Percentiles rank a stretch among this genome's conserved stretches.
phyloP scores from a whole-genome alignment of 1,140 invertebrate genomes.

The Ceratina calcarata region DNA sequence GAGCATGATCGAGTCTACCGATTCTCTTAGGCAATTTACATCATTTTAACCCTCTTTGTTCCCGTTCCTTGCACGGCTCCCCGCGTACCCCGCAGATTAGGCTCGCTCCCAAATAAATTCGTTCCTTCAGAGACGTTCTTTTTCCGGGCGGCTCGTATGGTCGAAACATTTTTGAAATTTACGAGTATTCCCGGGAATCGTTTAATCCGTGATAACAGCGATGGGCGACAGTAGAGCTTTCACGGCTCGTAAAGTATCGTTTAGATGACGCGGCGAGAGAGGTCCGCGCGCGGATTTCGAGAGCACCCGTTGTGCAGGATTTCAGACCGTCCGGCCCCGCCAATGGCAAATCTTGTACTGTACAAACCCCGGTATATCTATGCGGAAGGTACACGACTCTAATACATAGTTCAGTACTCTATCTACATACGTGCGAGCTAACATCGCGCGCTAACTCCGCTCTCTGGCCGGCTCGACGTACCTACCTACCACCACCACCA shows the following conservation, averaged over 20 bases:
- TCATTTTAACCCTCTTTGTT: background rate
- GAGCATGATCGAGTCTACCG: constrained; percentile 18
- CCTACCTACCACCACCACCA: constrained; percentile 20
- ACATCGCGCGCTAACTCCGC: constrained; percentile 71
- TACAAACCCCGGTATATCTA: constrained; percentile 72
- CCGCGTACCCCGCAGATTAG: too few species aligned
- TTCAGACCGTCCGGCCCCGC: constrained; percentile 54
- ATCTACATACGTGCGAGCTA: constrained; percentile 74
- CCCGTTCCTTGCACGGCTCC: background rate
- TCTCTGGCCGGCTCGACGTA: constrained; percentile 25
- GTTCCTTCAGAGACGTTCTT: too few species aligned
- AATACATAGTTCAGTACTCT: constrained; percentile 77
- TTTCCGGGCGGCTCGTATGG: background rate
- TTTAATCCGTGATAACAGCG: constrained; percentile 21
- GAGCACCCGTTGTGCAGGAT: constrained; percentile 65
- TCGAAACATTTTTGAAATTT: constrained; percentile 34
- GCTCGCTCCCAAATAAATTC: constrained; percentile 3
- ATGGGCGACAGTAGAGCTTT: constrained; percentile 19
- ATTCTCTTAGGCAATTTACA: constrained; percentile 26
- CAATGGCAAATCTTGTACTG: constrained; percentile 72
- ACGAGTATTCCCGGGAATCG: constrained; percentile 6
- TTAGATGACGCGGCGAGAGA: constrained; percentile 17
- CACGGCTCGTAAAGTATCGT: constrained; percentile 50
- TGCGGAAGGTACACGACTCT: constrained; percentile 71
- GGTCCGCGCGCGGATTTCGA: constrained; percentile 46